These are phyloP conservation scores for Conomelus anceps DNA, from an alignment of 2,888 invertebrate genomes.

Conservation along the genomic window DNA sequence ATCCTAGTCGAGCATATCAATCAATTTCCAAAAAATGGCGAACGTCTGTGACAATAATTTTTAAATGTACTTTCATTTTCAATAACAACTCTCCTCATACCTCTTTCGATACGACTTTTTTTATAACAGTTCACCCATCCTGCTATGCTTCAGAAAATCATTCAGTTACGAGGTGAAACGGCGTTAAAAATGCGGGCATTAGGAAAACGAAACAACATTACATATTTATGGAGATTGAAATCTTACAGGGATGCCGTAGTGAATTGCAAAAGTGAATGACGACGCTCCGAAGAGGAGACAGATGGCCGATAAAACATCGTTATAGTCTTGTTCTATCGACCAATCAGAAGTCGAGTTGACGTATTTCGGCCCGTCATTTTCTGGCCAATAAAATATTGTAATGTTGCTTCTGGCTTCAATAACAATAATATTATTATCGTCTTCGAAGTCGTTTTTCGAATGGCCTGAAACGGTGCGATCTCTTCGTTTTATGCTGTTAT, in stretches of 20 bases:
- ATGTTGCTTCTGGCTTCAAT: neutral
- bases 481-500: neutral
- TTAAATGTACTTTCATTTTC: neutral
- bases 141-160: neutral
- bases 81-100: neutral
- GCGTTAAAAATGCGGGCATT: neutral
- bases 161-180: neutral
- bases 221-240: neutral
- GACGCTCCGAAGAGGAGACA: neutral
- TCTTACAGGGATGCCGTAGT: neutral
- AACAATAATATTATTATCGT: neutral
- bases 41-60: neutral
- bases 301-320: neutral
- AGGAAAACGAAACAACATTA: neutral
- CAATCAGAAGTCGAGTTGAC: neutral
- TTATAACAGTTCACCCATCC: neutral
- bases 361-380: conserved; percentile 1
- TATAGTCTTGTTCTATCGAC: neutral
- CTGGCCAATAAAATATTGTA: conserved; percentile 11
- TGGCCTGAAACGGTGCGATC: neutral
- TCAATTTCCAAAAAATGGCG: too few species aligned
- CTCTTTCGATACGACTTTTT: neutral
- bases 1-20: too few species aligned
- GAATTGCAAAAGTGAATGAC: neutral
- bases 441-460: neutral